Conservation (phyloP, 2,888 invertebrate species). For the Acanthococcus lagerstroemiae region DNA sequence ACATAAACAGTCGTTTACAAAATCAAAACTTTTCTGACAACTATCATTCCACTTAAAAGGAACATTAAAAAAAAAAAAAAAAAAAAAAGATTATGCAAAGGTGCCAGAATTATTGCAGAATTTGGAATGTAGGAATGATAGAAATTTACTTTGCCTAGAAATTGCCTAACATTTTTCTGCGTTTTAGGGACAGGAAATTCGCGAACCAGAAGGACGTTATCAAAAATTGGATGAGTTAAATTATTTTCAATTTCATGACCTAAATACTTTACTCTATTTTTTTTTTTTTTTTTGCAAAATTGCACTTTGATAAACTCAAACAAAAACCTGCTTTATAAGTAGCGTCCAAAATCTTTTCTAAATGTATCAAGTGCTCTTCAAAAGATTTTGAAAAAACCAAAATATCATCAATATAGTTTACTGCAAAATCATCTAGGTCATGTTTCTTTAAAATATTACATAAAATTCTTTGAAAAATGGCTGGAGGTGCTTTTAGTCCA, state of each 20-base stretch:
- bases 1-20: constrained; percentile 28
- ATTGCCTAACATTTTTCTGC: constrained; percentile 23
- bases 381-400: too few relatives aligned
- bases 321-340: constrained; percentile 29
- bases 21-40: constrained; percentile 30
- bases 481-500: too few relatives aligned
- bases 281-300: constrained; percentile 3
- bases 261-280: constrained; percentile 11
- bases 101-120: too few relatives aligned
- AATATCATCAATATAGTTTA: too few relatives aligned
- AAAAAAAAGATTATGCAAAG: too few relatives aligned
- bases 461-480: too few relatives aligned
- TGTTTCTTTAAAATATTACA: too few relatives aligned
- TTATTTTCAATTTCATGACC: constrained; percentile 27
- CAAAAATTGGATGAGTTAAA: constrained; percentile 14
- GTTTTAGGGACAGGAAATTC: constrained; percentile 20
- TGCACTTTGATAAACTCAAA: constrained; percentile 19
- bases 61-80: constrained; percentile 26
- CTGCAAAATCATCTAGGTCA: too few relatives aligned
- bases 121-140: too few relatives aligned
- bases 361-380: constrained; percentile 34
- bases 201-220: constrained; percentile 16
- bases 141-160: constrained; percentile 31
- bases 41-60: constrained; percentile 11
- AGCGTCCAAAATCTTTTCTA: constrained; percentile 34